Evolutionary conservation across 2,797 vertebrate species (phyloP).

Genomic region (Hydrolagus colliei): DNA sequence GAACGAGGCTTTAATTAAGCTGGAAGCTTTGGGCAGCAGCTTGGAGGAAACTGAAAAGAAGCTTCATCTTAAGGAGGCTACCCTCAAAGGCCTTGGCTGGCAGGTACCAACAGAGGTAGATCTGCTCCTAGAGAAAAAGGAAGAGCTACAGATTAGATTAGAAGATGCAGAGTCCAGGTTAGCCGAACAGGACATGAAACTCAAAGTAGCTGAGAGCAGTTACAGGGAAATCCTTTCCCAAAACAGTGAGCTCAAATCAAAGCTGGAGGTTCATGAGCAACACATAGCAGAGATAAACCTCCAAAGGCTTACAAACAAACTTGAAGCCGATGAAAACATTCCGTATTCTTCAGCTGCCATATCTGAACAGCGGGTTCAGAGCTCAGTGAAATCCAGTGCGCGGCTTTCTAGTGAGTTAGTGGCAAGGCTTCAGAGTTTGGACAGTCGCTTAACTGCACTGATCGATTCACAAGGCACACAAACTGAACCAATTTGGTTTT

Average conservation of each 20-base stretch:
- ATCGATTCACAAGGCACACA: background rate
- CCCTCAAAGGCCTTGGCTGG: slow-evolving; percentile 63
- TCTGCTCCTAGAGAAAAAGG: slow-evolving; percentile 44
- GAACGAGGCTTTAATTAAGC: slow-evolving; percentile 59
- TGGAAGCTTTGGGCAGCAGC: slow-evolving; percentile 59
- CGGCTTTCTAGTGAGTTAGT: slow-evolving; percentile 15
- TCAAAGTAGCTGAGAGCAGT: slow-evolving; percentile 45
- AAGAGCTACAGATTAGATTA: slow-evolving; percentile 47
- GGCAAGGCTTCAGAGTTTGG: slow-evolving; percentile 19
- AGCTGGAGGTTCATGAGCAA: slow-evolving; percentile 46
- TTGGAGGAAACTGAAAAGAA: slow-evolving; percentile 66
- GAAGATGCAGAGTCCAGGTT: slow-evolving; percentile 50
- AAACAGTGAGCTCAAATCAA: slow-evolving; percentile 47
- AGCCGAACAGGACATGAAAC: slow-evolving; percentile 46
- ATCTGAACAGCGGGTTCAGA: background rate
- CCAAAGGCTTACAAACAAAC: background rate
- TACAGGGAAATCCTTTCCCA: slow-evolving; percentile 51
- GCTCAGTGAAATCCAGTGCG: background rate
- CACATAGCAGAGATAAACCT: slow-evolving; percentile 18
- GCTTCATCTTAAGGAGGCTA: slow-evolving; percentile 66
- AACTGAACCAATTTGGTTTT: background rate
- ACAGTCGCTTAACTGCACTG: background rate
- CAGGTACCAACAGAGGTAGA: slow-evolving; percentile 45
- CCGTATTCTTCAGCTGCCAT: background rate
- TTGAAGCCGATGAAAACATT: slow-evolving; percentile 5